Base-by-base conservation (phyloP, 2,888 invertebrate species). In the Anaspis maculata region DNA sequence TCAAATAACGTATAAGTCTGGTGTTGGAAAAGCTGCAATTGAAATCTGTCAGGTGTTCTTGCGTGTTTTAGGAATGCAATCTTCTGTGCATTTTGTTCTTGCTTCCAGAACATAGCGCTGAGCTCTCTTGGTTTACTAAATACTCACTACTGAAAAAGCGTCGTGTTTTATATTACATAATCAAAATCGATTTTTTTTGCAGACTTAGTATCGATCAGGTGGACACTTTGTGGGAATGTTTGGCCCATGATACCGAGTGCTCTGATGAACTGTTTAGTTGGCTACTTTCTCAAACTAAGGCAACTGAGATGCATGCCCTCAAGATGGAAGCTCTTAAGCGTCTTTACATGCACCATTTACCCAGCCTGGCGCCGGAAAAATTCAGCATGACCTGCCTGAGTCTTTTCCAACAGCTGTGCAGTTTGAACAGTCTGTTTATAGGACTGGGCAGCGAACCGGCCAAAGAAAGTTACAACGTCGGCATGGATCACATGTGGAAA, bases 401-500 rank as follows among this genome's bases (percentile, higher is more conserved):
- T 48, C 68, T 94, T 19, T 91, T 92, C 59, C 92, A 94, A 62
- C 91, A 94, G 59, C 68, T 94, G 29, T 91, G 90, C 56, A 87
- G 84, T 61, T 68, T 92, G 46, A 88, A 91, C 0, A 77, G 89
- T 27, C 83, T 87, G 15, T 76, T 85, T 2, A 83, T 79, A 5
- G 77, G 82, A 45, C 61, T 50, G 29, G 56, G 56, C 13, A 40
- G 38, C 10, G 53, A 55, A 13, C 45, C 35, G 3, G 42, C 48
- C 11, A 67, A 43, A 25, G 62, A 61, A 34, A 61, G 58, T 7
- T 81, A 83, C 64, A 78, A 80, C 15, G 75, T 87, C 9, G 91
- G 90, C 9, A 92, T 94, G 86, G 87, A 89, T 63, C 90, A 92
- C 52, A 69, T 94, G 48, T 95, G 94, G 92, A 87, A 87, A 63